Conservation (phyloP, 2,113 vertebrate species). For the Haplochromis vanheusdeni region DNA sequence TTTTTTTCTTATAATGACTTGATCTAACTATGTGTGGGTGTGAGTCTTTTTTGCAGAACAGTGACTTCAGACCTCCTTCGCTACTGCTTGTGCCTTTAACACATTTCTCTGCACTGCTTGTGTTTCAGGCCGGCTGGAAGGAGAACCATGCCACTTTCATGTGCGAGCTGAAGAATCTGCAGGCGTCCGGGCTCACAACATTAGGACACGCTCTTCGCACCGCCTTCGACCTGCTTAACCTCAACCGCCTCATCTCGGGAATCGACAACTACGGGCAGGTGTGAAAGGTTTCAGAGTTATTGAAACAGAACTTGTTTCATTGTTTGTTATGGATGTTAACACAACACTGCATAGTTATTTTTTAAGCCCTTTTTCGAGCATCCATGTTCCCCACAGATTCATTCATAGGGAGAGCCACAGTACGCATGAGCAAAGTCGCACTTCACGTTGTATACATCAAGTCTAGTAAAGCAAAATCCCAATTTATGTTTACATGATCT, state of each 20-base stretch:
- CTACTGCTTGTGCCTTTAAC: neutral
- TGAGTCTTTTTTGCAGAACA: conserved; percentile 1
- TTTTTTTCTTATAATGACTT: neutral
- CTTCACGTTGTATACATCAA: too few relatives aligned
- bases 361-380: neutral
- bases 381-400: neutral
- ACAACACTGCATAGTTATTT: neutral
- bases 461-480: neutral
- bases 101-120: neutral
- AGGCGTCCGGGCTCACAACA: conserved; percentile 92
- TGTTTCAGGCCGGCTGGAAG: conserved; percentile 89
- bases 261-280: conserved; percentile 99
- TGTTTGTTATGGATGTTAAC: neutral
- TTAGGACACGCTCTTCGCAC: conserved; percentile 92
- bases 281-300: neutral
- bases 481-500: neutral
- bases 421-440: neutral
- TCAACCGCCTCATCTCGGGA: conserved; percentile 97
- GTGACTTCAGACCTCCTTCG: neutral
- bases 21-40: neutral
- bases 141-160: conserved; percentile 97
- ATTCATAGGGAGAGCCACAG: neutral
- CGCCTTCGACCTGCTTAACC: conserved; percentile 95
- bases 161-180: conserved; percentile 97
- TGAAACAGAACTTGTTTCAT: neutral